Evolutionary conservation across 1,140 invertebrate genomes (phyloP).

Genomic region (Cydia fagiglandana): DNA sequence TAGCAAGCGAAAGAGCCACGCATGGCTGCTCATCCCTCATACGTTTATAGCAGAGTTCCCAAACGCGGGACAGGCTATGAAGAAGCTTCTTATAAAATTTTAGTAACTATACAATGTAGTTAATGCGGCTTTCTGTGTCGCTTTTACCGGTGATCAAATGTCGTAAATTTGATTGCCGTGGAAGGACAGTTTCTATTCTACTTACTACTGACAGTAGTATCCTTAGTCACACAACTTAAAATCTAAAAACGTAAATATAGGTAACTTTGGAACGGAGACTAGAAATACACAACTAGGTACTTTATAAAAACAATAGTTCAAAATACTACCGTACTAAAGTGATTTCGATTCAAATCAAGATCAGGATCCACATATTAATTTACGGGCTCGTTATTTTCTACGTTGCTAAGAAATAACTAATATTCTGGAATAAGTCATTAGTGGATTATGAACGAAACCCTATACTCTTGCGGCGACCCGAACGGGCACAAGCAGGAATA

Average conservation of each 20-base stretch:
- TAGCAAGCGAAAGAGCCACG: not conserved
- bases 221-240: not conserved
- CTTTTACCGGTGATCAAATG: not conserved
- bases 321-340: not conserved
- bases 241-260: not conserved
- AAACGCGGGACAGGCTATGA: not conserved
- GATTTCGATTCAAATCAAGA: not conserved
- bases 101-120: not conserved
- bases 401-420: not conserved
- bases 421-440: conserved; percentile 9
- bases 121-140: not conserved
- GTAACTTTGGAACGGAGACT: conserved; percentile 1
- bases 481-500: conserved; percentile 32
- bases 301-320: conserved; percentile 4
- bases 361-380: not conserved
- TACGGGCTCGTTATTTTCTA: conserved; percentile 14
- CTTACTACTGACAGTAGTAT: not conserved
- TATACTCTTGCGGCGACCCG: conserved; percentile 29
- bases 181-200: not conserved
- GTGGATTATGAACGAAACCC: conserved; percentile 9
- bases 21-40: not conserved
- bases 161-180: not conserved
- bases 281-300: conserved; percentile 3
- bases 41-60: not conserved
- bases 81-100: conserved; percentile 14